These are phyloP conservation scores for Heteractis magnifica DNA, from an alignment of 92 coral and sea anemone genomes.

Conservation along the genomic window DNA sequence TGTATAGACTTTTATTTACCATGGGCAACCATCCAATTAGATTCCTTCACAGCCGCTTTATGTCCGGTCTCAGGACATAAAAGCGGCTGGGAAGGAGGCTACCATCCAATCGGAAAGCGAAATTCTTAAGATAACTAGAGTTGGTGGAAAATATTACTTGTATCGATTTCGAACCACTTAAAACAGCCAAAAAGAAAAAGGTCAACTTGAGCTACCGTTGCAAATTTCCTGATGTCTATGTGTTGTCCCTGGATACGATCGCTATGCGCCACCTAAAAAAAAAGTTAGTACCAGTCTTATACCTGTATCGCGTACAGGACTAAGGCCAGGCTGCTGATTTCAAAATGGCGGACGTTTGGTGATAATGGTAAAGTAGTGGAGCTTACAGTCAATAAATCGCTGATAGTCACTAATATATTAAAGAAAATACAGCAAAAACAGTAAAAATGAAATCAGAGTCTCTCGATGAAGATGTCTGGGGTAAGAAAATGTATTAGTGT, in stretches of 20 bases:
- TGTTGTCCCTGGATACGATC: not conserved
- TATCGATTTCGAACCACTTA: too few species aligned
- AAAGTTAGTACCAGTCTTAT: not conserved
- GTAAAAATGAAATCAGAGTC: constrained; percentile 25
- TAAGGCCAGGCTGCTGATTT: constrained; percentile 31
- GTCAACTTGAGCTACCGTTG: too few species aligned
- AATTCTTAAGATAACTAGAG: too few species aligned
- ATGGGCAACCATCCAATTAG: too few species aligned
- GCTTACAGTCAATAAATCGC: not conserved
- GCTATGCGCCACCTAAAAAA: not conserved
- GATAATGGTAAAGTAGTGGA: not conserved
- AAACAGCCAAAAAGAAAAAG: too few species aligned
- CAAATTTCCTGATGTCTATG: too few species aligned
- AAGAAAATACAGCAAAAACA: not conserved
- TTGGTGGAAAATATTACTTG: too few species aligned
- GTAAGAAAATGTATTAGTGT: constrained; percentile 30
- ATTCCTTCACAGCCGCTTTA: too few species aligned
- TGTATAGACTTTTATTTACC: too few species aligned
- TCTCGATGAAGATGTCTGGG: constrained; percentile 66
- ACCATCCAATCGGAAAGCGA: too few species aligned
- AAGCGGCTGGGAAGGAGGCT: too few species aligned
- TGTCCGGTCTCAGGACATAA: too few species aligned
- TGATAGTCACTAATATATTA: not conserved
- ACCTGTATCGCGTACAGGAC: not conserved
- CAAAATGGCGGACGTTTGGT: constrained; percentile 48